Conservation (phyloP, 1,140 invertebrate species). For the Drosophila sturtevanti region DNA sequence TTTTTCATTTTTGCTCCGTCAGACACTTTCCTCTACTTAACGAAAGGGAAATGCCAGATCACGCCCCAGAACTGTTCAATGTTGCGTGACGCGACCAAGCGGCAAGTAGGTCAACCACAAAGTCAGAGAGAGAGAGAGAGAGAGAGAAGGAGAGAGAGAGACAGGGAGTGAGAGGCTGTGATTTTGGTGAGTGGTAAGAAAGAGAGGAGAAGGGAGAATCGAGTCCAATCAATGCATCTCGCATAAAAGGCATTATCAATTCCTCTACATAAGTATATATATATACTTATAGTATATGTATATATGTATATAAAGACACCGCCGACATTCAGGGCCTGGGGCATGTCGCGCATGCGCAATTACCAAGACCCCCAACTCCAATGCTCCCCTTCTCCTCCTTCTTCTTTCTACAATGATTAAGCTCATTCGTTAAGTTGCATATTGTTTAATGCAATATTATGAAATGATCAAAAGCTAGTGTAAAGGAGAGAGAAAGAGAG, state of each 20-base stretch:
- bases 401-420: slow-evolving; percentile 56
- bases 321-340: slow-evolving; percentile 36
- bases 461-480: slow-evolving; percentile 42
- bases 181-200: background rate
- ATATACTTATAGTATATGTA: slow-evolving; percentile 28
- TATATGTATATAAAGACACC: slow-evolving; percentile 58
- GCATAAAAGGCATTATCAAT: slow-evolving; percentile 65
- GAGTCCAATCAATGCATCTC: slow-evolving; percentile 60
- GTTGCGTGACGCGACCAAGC: slow-evolving; percentile 61
- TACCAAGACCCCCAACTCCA: slow-evolving; percentile 40
- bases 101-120: slow-evolving; percentile 46
- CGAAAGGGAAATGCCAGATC: slow-evolving; percentile 74
- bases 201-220: slow-evolving; percentile 4
- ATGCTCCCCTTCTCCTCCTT: slow-evolving; percentile 2
- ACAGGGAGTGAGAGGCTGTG: background rate
- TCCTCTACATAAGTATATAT: slow-evolving; percentile 17
- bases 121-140: slow-evolving; percentile 7
- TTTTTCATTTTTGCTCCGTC: too few species aligned
- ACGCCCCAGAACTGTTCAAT: slow-evolving; percentile 60
- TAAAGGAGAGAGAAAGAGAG: background rate
- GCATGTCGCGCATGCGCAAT: slow-evolving; percentile 78
- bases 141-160: slow-evolving; percentile 1
- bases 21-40: slow-evolving; percentile 19
- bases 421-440: slow-evolving; percentile 66
- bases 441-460: slow-evolving; percentile 65